Evolutionary conservation across 2,113 vertebrate genomes (phyloP).

Genomic region (Chionis minor): DNA sequence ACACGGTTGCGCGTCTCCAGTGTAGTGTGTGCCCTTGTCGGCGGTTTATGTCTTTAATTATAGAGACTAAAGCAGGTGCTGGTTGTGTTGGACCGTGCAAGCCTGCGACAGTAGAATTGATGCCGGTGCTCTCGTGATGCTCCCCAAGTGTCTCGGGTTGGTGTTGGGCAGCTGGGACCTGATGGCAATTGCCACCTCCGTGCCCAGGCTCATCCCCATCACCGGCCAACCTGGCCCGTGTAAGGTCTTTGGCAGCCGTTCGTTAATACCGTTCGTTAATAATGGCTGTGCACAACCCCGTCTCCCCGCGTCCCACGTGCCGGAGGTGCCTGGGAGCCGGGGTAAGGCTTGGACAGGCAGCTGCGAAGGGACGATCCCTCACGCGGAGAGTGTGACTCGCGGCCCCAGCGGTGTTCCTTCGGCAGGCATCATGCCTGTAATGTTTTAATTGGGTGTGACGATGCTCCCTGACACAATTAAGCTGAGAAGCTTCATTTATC

Average conservation of each 20-base stretch:
- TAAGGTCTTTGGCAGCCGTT: neutral
- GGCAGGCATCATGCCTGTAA: neutral
- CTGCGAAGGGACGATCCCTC: rapidly evolving
- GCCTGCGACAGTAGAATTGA: neutral
- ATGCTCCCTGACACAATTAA: neutral
- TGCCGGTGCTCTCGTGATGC: neutral
- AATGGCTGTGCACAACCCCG: rapidly evolving
- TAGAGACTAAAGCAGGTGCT: neutral
- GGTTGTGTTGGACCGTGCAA: neutral
- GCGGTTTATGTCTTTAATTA: rapidly evolving
- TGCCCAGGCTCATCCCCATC: neutral
- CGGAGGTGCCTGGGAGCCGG: neutral
- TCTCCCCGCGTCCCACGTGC: rapidly evolving
- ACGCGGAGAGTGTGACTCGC: rapidly evolving
- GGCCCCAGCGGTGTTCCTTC: neutral
- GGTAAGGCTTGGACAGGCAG: rapidly evolving
- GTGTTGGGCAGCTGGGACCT: neutral
- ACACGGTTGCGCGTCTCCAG: rapidly evolving
- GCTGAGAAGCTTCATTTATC: neutral
- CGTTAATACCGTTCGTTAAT: rapidly evolving
- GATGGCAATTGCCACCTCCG: neutral
- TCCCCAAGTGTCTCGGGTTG: rapidly evolving
- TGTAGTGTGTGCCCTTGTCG: neutral
- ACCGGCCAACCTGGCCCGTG: rapidly evolving
- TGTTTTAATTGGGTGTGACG: neutral